Evolutionary conservation across 1,140 invertebrate genomes (phyloP).

Genomic region (Panonychus citri): DNA sequence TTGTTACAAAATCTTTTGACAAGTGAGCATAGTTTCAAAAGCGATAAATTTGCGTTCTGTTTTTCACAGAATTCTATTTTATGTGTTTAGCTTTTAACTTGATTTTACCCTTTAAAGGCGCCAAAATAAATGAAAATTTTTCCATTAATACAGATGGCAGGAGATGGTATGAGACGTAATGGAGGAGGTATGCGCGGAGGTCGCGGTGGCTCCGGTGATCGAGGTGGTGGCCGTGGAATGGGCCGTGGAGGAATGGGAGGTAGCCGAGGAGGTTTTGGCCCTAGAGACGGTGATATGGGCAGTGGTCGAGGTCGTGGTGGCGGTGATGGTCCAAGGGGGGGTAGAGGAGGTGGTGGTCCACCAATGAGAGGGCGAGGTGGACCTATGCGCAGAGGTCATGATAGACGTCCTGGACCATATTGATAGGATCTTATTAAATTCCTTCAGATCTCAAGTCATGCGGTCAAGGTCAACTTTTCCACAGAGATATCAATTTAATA

Average conservation of each 20-base stretch:
- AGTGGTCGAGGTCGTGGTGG: conserved; percentile 13
- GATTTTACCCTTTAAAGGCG: too few species aligned
- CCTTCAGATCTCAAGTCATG: neutral
- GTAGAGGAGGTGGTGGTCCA: conserved; percentile 5
- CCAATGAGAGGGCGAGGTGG: neutral
- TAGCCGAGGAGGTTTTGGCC: conserved; percentile 14
- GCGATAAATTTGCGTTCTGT: too few species aligned
- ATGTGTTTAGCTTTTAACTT: too few species aligned
- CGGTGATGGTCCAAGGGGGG: conserved; percentile 14
- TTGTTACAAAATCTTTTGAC: too few species aligned
- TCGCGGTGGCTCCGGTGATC: conserved; percentile 29
- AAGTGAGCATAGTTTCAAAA: too few species aligned
- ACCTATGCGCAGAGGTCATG: neutral
- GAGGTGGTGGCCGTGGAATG: conserved; percentile 29
- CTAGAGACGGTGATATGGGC: conserved; percentile 11
- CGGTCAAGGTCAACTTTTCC: neutral
- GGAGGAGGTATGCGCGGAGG: conserved; percentile 18
- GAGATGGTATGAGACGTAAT: too few species aligned
- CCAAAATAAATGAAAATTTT: too few species aligned
- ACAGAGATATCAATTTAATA: neutral
- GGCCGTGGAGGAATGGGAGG: too few species aligned
- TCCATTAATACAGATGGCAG: too few species aligned
- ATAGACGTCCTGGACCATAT: neutral
- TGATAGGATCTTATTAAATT: neutral
- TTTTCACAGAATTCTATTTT: too few species aligned